phyloP scores from a whole-genome alignment of 37 sponge, comb jelly and placozoan species.

The Mnemiopsis leidyi region DNA sequence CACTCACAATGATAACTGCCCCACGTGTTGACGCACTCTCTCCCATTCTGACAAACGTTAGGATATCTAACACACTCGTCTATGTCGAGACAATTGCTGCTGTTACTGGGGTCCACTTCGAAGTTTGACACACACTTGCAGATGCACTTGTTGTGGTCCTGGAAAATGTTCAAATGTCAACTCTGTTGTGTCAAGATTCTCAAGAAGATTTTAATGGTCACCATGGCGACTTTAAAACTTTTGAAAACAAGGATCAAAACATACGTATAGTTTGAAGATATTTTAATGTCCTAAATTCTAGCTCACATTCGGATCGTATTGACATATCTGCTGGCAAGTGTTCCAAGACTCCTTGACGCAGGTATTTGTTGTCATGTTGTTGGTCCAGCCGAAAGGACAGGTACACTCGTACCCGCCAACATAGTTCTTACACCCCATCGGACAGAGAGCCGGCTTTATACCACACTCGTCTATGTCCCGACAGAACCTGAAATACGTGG shows the following conservation, averaged over 20 bases:
- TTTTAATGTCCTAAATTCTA: background rate
- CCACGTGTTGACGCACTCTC: background rate
- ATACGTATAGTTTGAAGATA: too few relatives aligned
- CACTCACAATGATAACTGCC: slow-evolving; percentile 5
- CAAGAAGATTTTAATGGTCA: too few relatives aligned
- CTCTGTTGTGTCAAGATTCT: too few relatives aligned
- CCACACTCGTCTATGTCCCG: slow-evolving; percentile 46
- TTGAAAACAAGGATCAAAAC: too few relatives aligned
- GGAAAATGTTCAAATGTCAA: background rate
- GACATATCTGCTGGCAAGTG: slow-evolving; percentile 58
- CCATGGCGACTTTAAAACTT: too few relatives aligned
- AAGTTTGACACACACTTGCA: background rate
- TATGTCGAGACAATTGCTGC: background rate
- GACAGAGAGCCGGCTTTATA: background rate
- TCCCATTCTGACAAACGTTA: background rate
- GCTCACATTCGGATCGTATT: background rate
- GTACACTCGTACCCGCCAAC: slow-evolving; percentile 25
- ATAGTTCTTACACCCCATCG: background rate
- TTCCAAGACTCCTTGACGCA: slow-evolving; percentile 43
- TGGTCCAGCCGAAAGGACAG: background rate
- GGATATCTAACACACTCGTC: slow-evolving; percentile 29
- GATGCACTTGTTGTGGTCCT: background rate
- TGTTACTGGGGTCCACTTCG: background rate
- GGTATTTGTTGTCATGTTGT: background rate
- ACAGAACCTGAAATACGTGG: slow-evolving; percentile 20